These are phyloP conservation scores for Ciconia boyciana DNA, from an alignment of 2,113 vertebrate species.

Conservation along the genomic window DNA sequence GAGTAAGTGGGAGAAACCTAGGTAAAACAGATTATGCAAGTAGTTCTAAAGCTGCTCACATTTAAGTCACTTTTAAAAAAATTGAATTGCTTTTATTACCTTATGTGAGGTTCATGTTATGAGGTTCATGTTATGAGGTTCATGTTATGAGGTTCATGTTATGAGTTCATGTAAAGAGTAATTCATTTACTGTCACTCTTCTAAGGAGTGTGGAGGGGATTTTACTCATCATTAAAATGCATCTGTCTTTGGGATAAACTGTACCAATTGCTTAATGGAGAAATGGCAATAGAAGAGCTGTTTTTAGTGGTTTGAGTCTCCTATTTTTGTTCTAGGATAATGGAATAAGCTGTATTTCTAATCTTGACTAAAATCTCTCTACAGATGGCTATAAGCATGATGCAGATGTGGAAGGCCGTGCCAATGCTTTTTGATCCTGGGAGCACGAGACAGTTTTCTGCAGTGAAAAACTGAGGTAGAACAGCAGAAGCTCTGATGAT, in stretches of 20 bases:
- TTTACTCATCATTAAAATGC: neutral
- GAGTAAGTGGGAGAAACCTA: neutral
- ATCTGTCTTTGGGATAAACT: slow-evolving; percentile 5
- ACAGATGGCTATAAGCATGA: neutral
- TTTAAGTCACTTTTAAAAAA: neutral
- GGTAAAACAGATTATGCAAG: neutral
- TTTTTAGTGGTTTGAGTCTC: neutral
- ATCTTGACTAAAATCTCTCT: slow-evolving; percentile 31
- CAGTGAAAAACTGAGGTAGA: neutral
- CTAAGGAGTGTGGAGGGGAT: neutral
- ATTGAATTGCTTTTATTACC: neutral
- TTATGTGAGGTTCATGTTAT: neutral
- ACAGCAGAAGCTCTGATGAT: neutral
- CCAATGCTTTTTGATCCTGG: neutral
- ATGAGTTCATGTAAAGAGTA: neutral
- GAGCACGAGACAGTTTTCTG: neutral
- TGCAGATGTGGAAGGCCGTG: neutral
- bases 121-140: too few relatives aligned
- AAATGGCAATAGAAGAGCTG: neutral
- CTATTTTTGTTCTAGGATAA: neutral
- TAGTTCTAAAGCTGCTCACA: neutral
- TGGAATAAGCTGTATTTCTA: slow-evolving; percentile 21
- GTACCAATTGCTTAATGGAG: slow-evolving; percentile 12
- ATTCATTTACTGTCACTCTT: neutral
- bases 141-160: too few relatives aligned